These are phyloP conservation scores for Bovichtus variegatus DNA, from an alignment of 2,797 vertebrate species.

Conservation along the genomic window DNA sequence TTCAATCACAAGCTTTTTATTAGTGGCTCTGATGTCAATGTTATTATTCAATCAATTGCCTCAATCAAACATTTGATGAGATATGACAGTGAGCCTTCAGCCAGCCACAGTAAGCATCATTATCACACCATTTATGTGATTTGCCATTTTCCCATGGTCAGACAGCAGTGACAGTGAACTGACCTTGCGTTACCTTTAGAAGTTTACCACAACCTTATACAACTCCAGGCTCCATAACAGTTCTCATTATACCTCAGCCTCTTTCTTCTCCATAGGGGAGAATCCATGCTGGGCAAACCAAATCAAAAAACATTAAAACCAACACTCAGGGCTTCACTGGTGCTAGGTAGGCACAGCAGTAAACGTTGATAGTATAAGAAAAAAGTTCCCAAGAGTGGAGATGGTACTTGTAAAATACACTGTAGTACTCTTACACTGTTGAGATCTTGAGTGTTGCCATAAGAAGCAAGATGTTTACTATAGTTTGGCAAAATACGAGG, in stretches of 20 bases:
- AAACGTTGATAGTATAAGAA: constrained; percentile 5
- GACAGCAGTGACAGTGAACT: constrained; percentile 6
- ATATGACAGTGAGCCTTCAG: not conserved
- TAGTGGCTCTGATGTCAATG: too few relatives aligned
- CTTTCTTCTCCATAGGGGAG: constrained; percentile 33
- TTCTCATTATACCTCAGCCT: constrained; percentile 35
- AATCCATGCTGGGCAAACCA: constrained; percentile 31
- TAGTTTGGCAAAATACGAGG: constrained; percentile 4
- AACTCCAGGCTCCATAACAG: constrained; percentile 24
- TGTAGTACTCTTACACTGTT: not conserved
- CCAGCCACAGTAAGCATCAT: not conserved
- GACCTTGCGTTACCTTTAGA: constrained; percentile 37
- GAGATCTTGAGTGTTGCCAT: constrained; percentile 4
- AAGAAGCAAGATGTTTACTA: constrained; percentile 39
- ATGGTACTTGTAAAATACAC: constrained; percentile 1
- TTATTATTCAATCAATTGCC: not conserved
- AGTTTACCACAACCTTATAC: constrained; percentile 2
- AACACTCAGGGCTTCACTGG: constrained; percentile 5
- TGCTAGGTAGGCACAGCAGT: not conserved
- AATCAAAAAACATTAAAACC: constrained; percentile 35
- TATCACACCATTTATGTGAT: constrained; percentile 4
- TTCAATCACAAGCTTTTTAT: too few relatives aligned
- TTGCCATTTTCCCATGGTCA: too few relatives aligned
- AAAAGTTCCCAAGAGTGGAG: not conserved
- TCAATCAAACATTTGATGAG: not conserved